Evolutionary conservation across 2,888 invertebrate genomes (phyloP).

Genomic region (Cotesia congregata): DNA sequence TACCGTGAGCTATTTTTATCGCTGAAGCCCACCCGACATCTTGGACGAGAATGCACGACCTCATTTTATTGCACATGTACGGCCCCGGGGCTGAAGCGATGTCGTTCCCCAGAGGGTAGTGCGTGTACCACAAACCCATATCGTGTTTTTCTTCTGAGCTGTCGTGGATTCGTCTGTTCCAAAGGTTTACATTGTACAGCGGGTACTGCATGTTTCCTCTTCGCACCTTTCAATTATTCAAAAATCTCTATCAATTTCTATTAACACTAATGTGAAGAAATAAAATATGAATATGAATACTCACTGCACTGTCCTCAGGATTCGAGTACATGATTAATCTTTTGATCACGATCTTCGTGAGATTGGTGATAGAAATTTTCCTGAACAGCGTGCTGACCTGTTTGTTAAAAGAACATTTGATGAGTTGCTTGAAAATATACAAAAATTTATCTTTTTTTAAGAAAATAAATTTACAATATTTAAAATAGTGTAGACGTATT

Average conservation of each 20-base stretch:
- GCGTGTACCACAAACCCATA: constrained; percentile 34
- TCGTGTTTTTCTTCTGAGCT: constrained; percentile 27
- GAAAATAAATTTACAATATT: constrained; percentile 25
- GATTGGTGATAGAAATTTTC: constrained; percentile 3
- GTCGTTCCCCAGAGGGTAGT: constrained; percentile 6
- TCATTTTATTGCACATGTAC: constrained; percentile 24
- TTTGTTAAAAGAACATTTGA: not conserved
- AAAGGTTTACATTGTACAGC: constrained; percentile 27
- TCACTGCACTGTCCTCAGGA: constrained; percentile 28
- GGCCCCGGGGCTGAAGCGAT: constrained; percentile 23
- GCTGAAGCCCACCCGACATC: constrained; percentile 33
- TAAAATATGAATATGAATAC: not conserved
- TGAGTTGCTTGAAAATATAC: too few species aligned
- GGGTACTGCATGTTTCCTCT: constrained; percentile 15
- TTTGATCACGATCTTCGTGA: constrained; percentile 21
- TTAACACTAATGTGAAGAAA: not conserved
- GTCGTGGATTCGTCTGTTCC: constrained; percentile 22
- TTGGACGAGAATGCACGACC: constrained; percentile 31
- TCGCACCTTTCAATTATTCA: constrained; percentile 5
- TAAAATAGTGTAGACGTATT: constrained; percentile 31
- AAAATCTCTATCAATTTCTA: not conserved
- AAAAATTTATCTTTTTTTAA: too few species aligned
- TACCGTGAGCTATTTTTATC: constrained; percentile 32
- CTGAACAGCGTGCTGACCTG: constrained; percentile 35
- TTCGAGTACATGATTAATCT: constrained; percentile 19